Evolutionary conservation across 2,888 invertebrate species (phyloP).

Genomic region (Drosophila colorata): DNA sequence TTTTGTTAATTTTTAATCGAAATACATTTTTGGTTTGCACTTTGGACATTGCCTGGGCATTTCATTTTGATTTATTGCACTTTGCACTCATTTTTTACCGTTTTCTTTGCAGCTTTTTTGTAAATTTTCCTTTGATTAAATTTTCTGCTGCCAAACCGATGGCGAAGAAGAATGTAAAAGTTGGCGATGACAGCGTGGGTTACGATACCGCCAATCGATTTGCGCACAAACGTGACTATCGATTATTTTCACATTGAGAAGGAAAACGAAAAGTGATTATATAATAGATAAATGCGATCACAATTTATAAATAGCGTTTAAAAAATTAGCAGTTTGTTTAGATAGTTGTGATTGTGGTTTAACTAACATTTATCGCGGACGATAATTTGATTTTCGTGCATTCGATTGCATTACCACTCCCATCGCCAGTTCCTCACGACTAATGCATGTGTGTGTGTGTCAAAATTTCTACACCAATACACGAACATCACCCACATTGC

Average conservation of each 20-base stretch:
- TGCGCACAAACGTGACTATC: constrained; percentile 36
- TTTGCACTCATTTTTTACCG: constrained; percentile 66
- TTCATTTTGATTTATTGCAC: constrained; percentile 43
- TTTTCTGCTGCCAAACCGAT: constrained; percentile 70
- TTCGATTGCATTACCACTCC: constrained; percentile 33
- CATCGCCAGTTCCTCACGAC: constrained; percentile 46
- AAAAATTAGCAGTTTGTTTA: not conserved
- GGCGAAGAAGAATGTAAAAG: constrained; percentile 60
- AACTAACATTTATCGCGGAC: not conserved
- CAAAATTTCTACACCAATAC: constrained; percentile 62
- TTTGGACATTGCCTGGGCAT: constrained; percentile 27
- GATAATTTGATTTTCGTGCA: constrained; percentile 7
- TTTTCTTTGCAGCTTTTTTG: constrained; percentile 44
- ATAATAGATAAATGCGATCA: constrained; percentile 17
- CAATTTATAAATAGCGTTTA: constrained; percentile 1
- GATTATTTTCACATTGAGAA: constrained; percentile 8
- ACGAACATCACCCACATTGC: constrained; percentile 60
- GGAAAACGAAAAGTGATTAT: constrained; percentile 19
- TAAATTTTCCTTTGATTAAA: constrained; percentile 62
- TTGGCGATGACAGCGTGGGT: constrained; percentile 55
- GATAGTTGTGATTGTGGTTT: not conserved
- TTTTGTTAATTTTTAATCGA: constrained; percentile 41
- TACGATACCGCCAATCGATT: constrained; percentile 40
- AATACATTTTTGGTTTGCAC: constrained; percentile 21
- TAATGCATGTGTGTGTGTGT: constrained; percentile 36